A percentile compares a stretch with the other conserved stretches of the same genome.
Evolutionary conservation across 35 echinoderm and acorn worm genomes (phyloP).

Genomic region (Eucidaris tribuloides): DNA sequence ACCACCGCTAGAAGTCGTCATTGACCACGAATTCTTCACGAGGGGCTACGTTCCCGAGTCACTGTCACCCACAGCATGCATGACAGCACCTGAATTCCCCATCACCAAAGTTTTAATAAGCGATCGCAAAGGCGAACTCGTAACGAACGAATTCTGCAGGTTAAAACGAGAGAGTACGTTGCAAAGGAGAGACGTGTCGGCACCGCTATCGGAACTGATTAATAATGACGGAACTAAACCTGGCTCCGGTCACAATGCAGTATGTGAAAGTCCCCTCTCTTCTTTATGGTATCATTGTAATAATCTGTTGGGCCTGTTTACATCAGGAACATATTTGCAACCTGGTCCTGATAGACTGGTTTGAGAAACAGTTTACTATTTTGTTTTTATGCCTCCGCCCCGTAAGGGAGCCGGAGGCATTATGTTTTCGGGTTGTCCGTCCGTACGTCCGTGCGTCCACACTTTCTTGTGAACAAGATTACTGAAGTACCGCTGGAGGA

Average conservation of each 20-base stretch:
- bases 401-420: no score
- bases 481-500: no score
- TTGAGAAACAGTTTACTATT: no score
- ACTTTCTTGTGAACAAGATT: no score
- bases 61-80: conserved; percentile 62
- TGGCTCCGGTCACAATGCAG: neutral
- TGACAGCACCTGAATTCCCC: conserved; percentile 74
- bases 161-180: conserved; percentile 84
- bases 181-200: conserved; percentile 58
- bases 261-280: no score
- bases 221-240: neutral
- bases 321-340: no score
- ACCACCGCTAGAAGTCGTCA: conserved; percentile 76
- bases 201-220: conserved; percentile 44
- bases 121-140: conserved; percentile 71
- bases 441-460: no score
- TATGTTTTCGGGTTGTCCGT: no score
- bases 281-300: no score
- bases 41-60: conserved; percentile 77
- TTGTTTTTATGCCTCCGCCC: no score
- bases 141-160: conserved; percentile 84
- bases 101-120: conserved; percentile 89
- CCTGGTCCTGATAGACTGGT: no score
- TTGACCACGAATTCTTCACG: conserved; percentile 84
- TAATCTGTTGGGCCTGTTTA: no score